Conservation (phyloP, 1,140 invertebrate genomes). For the Anastrepha obliqua region DNA sequence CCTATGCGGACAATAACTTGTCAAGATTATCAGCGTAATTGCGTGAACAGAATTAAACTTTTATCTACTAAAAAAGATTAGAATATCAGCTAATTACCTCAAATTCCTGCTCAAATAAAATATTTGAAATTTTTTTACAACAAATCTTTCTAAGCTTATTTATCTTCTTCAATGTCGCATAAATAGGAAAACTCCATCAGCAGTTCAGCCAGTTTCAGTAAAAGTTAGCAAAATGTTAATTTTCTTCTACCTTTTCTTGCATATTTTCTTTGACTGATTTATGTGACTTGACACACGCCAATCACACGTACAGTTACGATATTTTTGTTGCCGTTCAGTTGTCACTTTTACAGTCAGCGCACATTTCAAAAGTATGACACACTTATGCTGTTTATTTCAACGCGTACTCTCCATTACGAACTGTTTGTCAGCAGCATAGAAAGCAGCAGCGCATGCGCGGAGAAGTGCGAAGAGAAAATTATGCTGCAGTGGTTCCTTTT, state of each 20-base stretch:
- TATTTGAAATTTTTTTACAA: too few relatives aligned
- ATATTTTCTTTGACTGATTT: not conserved
- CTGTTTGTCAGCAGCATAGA: not conserved
- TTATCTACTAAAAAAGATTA: too few relatives aligned
- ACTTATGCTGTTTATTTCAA: not conserved
- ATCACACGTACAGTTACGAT: slow-evolving; percentile 16
- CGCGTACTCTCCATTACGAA: not conserved
- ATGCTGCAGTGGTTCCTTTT: not conserved
- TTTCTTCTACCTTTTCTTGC: not conserved
- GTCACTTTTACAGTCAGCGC: slow-evolving; percentile 18
- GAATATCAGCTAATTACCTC: too few relatives aligned
- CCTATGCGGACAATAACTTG: too few relatives aligned
- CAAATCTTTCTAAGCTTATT: too few relatives aligned
- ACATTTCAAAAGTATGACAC: slow-evolving; percentile 15
- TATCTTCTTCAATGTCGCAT: too few relatives aligned
- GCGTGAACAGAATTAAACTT: too few relatives aligned
- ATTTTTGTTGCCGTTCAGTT: not conserved
- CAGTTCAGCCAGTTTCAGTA: not conserved
- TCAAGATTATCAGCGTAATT: too few relatives aligned
- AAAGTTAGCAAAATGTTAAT: not conserved
- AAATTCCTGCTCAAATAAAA: too few relatives aligned
- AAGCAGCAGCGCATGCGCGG: not conserved
- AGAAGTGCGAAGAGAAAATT: not conserved
- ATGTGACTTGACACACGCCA: slow-evolving; percentile 16
- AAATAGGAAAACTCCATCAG: too few relatives aligned